Evolutionary conservation across 2,113 vertebrate species (phyloP).

Genomic region (Ptilonorhynchus violaceus): DNA sequence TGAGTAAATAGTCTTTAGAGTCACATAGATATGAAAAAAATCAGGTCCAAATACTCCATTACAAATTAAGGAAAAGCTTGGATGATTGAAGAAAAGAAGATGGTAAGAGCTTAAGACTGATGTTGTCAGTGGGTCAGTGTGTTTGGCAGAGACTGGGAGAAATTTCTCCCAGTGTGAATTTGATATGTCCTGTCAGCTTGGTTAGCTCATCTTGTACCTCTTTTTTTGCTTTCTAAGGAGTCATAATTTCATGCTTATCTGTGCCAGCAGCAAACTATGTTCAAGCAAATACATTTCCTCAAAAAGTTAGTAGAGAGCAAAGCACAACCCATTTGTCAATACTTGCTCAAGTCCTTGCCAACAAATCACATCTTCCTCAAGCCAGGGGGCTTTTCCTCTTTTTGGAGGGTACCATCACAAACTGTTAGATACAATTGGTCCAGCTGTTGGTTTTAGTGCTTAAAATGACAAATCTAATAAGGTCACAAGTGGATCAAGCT

Average conservation of each 20-base stretch:
- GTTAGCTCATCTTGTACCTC: background rate
- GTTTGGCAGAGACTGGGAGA: background rate
- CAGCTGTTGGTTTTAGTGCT: background rate
- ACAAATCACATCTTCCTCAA: background rate
- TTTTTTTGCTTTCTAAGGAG: background rate
- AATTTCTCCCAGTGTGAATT: background rate
- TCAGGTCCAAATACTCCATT: background rate
- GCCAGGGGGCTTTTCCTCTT: background rate
- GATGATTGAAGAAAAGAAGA: background rate
- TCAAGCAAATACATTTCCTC: background rate
- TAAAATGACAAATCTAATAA: background rate
- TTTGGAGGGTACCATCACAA: background rate
- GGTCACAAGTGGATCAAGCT: background rate
- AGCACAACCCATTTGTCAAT: background rate
- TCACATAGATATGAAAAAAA: background rate
- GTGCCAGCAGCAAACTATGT: background rate
- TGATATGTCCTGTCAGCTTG: background rate
- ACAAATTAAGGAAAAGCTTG: background rate
- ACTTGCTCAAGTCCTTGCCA: background rate
- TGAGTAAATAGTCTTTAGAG: background rate
- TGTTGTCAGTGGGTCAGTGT: background rate
- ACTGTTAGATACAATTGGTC: background rate
- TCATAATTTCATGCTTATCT: background rate
- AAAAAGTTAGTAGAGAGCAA: background rate
- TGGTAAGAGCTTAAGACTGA: background rate